A percentile compares a stretch with the other conserved stretches of the same genome.
phyloP scores from a whole-genome alignment of 2,797 vertebrate species.

The Chromis chromis region DNA sequence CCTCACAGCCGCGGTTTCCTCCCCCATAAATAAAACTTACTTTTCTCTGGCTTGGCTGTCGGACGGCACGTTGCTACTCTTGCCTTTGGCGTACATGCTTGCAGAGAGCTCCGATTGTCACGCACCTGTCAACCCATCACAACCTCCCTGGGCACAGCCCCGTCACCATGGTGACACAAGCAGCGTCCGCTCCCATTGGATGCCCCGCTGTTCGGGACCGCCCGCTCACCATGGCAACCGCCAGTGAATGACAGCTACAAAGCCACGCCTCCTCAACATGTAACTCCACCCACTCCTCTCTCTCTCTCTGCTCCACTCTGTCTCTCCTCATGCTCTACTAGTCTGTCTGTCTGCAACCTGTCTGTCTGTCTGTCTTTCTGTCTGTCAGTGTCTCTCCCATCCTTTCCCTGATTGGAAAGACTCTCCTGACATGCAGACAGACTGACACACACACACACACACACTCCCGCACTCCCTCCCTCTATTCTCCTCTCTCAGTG shows the following conservation, averaged over 20 bases:
- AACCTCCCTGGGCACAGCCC: constrained; percentile 94
- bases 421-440: constrained; percentile 57
- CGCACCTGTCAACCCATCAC: constrained; percentile 99
- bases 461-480: constrained; percentile 67
- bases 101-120: constrained; percentile 96
- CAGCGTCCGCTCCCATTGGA: constrained; percentile 91
- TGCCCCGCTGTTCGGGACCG: constrained; percentile 80
- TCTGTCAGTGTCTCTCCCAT: constrained; percentile 49
- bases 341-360: constrained; percentile 34
- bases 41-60: constrained; percentile 98
- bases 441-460: constrained; percentile 39
- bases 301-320: constrained; percentile 16
- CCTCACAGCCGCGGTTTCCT: constrained; percentile 72
- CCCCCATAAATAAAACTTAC: constrained; percentile 90
- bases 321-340: constrained; percentile 22
- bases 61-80: constrained; percentile 97
- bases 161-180: constrained; percentile 96
- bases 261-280: constrained; percentile 63
- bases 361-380: constrained; percentile 44
- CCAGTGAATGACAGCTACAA: constrained; percentile 73
- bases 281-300: constrained; percentile 59
- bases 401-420: constrained; percentile 65
- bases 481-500: constrained; percentile 80
- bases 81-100: constrained; percentile 99
- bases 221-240: constrained; percentile 82